phyloP scores from a whole-genome alignment of 2,113 vertebrate species.

The Corythornis cristatus region DNA sequence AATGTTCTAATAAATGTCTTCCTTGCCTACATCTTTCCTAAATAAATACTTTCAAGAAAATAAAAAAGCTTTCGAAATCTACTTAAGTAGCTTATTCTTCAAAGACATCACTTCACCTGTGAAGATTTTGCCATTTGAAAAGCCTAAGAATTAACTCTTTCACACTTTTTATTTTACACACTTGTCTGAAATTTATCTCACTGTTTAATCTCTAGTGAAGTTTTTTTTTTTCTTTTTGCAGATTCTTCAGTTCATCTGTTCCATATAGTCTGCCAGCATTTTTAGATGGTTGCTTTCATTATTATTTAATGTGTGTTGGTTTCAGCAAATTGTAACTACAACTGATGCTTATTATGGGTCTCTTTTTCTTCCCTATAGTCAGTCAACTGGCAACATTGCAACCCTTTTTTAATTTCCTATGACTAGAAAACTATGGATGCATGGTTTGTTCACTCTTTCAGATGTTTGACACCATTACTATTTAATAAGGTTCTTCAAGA shows the following conservation, averaged over 20 bases:
- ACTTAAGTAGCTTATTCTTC: not conserved
- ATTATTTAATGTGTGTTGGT: constrained; percentile 64
- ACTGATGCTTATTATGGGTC: constrained; percentile 50
- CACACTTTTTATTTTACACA: not conserved
- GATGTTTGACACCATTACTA: constrained; percentile 47
- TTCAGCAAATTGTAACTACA: constrained; percentile 64
- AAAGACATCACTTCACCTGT: not conserved
- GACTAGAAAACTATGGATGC: constrained; percentile 31
- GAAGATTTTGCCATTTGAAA: not conserved
- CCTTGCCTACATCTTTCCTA: not conserved
- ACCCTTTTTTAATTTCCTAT: constrained; percentile 28
- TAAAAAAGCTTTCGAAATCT: not conserved
- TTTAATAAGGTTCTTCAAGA: constrained; percentile 54
- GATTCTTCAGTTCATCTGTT: constrained; percentile 64
- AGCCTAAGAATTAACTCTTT: not conserved
- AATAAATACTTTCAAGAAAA: not conserved
- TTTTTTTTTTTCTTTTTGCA: not conserved
- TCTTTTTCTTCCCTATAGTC: not conserved
- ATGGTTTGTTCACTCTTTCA: constrained; percentile 19
- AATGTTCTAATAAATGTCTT: not conserved
- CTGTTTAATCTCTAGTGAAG: constrained; percentile 12
- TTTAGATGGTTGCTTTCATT: constrained; percentile 53
- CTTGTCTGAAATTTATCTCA: not conserved
- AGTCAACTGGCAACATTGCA: constrained; percentile 43
- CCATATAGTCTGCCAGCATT: constrained; percentile 42